Base-by-base conservation (phyloP, 2,888 invertebrate species). In the Caenorhabditis afra region DNA sequence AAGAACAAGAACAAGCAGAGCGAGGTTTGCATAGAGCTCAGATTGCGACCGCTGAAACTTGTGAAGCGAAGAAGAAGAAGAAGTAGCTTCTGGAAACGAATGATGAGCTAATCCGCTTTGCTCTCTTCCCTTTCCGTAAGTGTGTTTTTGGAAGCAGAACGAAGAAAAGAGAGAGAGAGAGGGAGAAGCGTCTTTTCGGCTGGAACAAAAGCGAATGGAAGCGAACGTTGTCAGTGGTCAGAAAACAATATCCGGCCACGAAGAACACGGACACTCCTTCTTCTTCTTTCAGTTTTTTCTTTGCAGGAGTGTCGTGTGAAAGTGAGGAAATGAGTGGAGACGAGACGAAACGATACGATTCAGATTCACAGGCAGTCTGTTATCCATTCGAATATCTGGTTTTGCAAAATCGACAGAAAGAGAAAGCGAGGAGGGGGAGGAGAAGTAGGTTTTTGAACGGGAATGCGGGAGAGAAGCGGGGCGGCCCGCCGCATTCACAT, bases 361-460 rank as follows among this genome's bases (percentile, higher is more conserved):
- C 59, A n/a, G n/a, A 57, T 58, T 47, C 47, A 3, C n/a, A n/a
- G n/a, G n/a, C n/a, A n/a, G 3, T 29, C 29, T 29, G 29, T 29
- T 29, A 29, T 29, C 29, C 29, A 29, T 7, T 29, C 29, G 45
- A 64, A 62, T n/a, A n/a, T 71, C 71, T 58, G 73, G 73, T 70
- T 70, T 64, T 55, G 58, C n/a, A 70, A 68, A 58, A 52, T 70
- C 5, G 50, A n/a, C n/a, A 53, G 52, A 45, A 52, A 58, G 41
- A 44, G 59, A 62, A 35, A 45, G 59, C 44, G 57, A 68, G 61
- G 35, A 52, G 57, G 57, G 52, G 52, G 58, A 65, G 65, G 37
- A 65, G 74, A 55, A 71, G 71, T 62, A 64, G 71, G 62, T 71
- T 71, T 71, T 71, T 71, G 71, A 71, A 71, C 71, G 64, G 66